Conservation (phyloP, 2,797 vertebrate genomes). For the Loriculus beryllinus region DNA sequence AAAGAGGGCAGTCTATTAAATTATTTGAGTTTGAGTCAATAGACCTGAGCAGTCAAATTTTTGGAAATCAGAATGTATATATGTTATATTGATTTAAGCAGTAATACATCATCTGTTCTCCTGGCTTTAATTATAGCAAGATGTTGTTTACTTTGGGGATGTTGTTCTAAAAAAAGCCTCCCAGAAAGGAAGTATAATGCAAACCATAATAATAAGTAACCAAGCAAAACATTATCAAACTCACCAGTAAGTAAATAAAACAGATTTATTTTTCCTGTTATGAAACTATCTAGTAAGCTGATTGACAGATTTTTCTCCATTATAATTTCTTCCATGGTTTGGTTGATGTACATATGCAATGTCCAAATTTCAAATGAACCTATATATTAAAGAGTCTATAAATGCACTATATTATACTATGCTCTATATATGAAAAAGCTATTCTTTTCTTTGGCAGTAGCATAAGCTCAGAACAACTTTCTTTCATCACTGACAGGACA, state of each 20-base stretch:
- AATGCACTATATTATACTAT: not conserved
- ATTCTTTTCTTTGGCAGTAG: not conserved
- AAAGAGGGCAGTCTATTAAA: not conserved
- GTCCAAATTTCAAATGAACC: not conserved
- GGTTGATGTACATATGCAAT: not conserved
- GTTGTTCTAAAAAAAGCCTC: not conserved
- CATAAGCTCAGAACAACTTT: not conserved
- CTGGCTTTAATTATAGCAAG: constrained; percentile 25
- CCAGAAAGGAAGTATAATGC: not conserved
- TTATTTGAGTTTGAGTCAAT: not conserved
- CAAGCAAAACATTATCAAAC: not conserved
- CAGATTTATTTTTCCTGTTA: not conserved
- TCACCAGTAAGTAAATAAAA: not conserved
- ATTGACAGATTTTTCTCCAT: not conserved
- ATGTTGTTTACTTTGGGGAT: not conserved
- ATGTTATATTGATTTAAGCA: not conserved
- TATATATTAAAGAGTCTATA: not conserved
- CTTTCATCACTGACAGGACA: not conserved
- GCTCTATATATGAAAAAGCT: not conserved
- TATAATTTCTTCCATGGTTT: not conserved
- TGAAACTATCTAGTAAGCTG: not conserved
- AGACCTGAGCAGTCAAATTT: not conserved
- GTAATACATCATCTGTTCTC: not conserved
- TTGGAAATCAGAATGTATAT: not conserved
- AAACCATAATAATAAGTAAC: not conserved